Base-by-base conservation (phyloP, 2,888 invertebrate genomes). In the Allygus modestus region DNA sequence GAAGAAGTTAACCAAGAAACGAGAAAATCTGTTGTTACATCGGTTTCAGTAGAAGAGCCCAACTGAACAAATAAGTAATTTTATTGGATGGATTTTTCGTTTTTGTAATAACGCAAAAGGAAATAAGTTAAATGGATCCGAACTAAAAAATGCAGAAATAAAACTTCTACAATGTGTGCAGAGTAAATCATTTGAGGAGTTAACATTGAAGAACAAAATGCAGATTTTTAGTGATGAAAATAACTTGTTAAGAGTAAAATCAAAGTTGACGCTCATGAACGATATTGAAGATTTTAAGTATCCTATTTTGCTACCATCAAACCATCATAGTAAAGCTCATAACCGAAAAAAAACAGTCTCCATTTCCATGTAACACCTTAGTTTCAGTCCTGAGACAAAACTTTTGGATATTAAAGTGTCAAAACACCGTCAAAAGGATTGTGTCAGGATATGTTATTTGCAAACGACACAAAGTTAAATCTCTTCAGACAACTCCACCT, bases 401-500 rank as follows among this genome's bases (percentile, higher is more conserved):
- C 12, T 86, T 71, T 79, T 86, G 86, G 86, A 20, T 86, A 23
- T 11, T 85, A 7, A 73, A 69, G 82, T 85, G 86, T n/a, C 37
- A 85, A n/a, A 81, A 77, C 23, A 51, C 83, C 1, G 54, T 86
- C 5, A 54, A 65, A 23, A 15, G 31, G 31, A 28, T 54, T 23
- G 20, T 54, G 11, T 23, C 54, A 54, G 20, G 20, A 7, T 87
- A 87, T 79, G 71, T 85, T 17, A 33, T 85, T 12, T 87, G 87
- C 83, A 85, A 86, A 31, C 82, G 88, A 75, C 85, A 87, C 51
- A 85, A 54, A 33, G 87, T 84, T 5, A 88, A 88, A 85, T 58
- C 85, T 15, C 69, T 88, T 37, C 65, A 85, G 43, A 84, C 69
- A 37, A 84, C 86, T 65, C 65, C 87, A 17, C 85, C 88, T 12